These are phyloP conservation scores for Eudyptes chrysolophus DNA, from an alignment of 2,113 vertebrate genomes.

Conservation along the genomic window DNA sequence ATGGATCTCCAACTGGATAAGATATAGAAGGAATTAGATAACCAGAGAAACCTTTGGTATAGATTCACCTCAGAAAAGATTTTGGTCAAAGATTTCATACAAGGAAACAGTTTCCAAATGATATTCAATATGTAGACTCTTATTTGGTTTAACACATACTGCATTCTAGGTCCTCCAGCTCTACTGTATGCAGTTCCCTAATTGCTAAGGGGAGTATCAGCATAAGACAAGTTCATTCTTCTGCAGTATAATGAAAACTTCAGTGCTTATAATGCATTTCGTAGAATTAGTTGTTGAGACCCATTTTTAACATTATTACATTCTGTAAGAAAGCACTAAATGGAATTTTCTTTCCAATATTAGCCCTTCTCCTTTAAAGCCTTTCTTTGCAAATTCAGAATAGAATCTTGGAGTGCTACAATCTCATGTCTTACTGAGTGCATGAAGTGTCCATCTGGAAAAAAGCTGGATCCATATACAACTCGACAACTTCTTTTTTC, in stretches of 20 bases:
- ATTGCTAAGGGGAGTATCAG: neutral
- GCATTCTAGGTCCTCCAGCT: neutral
- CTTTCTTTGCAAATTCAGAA: neutral
- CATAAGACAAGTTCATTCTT: neutral
- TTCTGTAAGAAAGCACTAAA: neutral
- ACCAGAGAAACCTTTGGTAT: neutral
- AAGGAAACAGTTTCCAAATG: neutral
- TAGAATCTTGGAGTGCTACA: neutral
- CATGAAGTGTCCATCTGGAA: conserved; percentile 95
- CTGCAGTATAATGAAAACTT: neutral
- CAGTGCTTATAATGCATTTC: neutral
- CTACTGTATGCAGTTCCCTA: neutral
- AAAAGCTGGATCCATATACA: conserved; percentile 94
- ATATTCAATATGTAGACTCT: neutral
- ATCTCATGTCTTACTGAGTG: conserved; percentile 78
- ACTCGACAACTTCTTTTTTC: conserved; percentile 93
- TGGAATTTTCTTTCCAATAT: neutral
- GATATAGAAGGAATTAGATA: neutral
- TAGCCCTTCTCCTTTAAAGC: neutral
- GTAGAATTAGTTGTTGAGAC: neutral
- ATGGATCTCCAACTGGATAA: conserved; percentile 90
- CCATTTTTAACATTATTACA: neutral
- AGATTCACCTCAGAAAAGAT: neutral
- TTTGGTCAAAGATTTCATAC: neutral
- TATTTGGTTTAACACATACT: neutral